These are phyloP conservation scores for Tretioscincus oriximinensis DNA, from an alignment of 2,113 vertebrate genomes.

Conservation along the genomic window DNA sequence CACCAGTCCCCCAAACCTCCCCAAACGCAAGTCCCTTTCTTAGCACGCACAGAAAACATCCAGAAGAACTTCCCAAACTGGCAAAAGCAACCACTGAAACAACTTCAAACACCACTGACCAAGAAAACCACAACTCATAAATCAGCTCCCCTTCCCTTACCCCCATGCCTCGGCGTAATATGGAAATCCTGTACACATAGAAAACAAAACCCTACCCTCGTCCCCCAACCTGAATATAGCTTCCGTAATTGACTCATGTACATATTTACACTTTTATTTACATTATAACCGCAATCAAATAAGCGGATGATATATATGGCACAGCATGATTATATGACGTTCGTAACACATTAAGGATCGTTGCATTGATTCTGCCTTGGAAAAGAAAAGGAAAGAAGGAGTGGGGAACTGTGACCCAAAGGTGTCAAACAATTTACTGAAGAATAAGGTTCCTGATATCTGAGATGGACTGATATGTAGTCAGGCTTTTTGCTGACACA, in stretches of 20 bases:
- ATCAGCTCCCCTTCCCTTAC: conserved; percentile 62
- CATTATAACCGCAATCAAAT: conserved; percentile 66
- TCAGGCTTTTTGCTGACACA: conserved; percentile 40
- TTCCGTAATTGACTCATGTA: conserved; percentile 64
- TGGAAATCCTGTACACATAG: conserved; percentile 72
- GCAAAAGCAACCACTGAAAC: conserved; percentile 75
- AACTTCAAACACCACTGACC: conserved; percentile 74
- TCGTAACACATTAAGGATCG: conserved; percentile 61
- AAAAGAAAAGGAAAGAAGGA: conserved; percentile 47
- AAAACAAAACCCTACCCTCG: conserved; percentile 63
- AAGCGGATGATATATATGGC: conserved; percentile 68
- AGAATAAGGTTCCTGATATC: conserved; percentile 17
- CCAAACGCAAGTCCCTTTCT: conserved; percentile 68
- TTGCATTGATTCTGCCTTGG: conserved; percentile 54
- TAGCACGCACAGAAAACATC: conserved; percentile 70
- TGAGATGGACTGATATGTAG: conserved; percentile 21
- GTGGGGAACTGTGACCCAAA: conserved; percentile 31
- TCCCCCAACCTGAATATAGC: conserved; percentile 70
- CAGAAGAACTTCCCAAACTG: conserved; percentile 72
- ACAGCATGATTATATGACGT: conserved; percentile 64
- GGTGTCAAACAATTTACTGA: conserved; percentile 31
- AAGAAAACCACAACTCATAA: conserved; percentile 72
- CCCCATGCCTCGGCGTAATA: conserved; percentile 69
- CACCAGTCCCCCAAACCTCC: conserved; percentile 60
- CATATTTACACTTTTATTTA: conserved; percentile 64